Evolutionary conservation across 2,113 vertebrate species (phyloP).

Genomic region (Mystacornis crossleyi): DNA sequence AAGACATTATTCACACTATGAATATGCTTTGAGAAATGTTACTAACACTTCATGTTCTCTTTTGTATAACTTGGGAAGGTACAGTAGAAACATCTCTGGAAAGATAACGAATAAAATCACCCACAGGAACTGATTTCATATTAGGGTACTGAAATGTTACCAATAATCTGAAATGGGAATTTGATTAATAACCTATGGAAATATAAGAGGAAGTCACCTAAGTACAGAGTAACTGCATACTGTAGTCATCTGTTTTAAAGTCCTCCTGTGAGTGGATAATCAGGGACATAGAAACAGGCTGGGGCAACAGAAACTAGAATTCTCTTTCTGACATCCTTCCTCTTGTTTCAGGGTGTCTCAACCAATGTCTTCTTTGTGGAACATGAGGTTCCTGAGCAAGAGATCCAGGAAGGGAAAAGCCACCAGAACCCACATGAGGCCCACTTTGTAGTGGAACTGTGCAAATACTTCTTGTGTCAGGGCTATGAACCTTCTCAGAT

Average conservation of each 20-base stretch:
- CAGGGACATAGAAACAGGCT: background rate
- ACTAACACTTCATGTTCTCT: background rate
- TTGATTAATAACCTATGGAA: background rate
- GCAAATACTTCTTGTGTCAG: slow-evolving; percentile 86
- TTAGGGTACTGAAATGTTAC: background rate
- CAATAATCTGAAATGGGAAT: background rate
- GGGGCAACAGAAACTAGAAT: background rate
- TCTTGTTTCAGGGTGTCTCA: slow-evolving; percentile 80
- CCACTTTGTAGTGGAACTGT: slow-evolving; percentile 86
- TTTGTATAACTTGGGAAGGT: background rate
- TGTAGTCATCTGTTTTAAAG: background rate
- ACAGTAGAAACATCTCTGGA: background rate
- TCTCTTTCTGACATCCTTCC: background rate
- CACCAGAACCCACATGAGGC: slow-evolving; percentile 91
- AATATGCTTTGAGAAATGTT: background rate
- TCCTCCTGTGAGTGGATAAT: background rate
- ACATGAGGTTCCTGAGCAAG: slow-evolving; percentile 82
- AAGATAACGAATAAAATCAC: background rate
- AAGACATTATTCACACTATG: background rate
- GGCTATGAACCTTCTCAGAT: slow-evolving; percentile 82
- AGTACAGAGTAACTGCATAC: background rate
- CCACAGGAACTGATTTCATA: background rate
- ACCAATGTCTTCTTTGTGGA: slow-evolving; percentile 91
- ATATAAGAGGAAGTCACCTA: background rate
- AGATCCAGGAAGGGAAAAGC: slow-evolving; percentile 88